Base-by-base conservation (phyloP, 2,888 invertebrate genomes). In the Willowsia nigromaculata region DNA sequence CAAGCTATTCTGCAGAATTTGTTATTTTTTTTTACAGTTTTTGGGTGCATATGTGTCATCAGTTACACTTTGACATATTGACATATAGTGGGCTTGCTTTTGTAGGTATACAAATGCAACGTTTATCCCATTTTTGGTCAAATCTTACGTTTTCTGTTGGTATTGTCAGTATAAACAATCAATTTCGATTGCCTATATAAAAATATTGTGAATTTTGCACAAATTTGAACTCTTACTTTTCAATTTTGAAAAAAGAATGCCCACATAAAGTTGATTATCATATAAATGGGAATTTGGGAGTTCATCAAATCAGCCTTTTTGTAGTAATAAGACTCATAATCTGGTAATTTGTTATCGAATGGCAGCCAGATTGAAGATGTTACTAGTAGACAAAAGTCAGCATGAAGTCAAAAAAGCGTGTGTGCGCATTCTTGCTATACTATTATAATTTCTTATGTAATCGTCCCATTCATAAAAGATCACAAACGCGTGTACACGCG, bases 201-300 rank as follows among this genome's bases (percentile, higher is more conserved):
- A 50, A 78, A 78, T 47, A 47, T 56, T 18, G n/a, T n/a, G 25
- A 56, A n/a, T n/a, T 5, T 37, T 33, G n/a, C 18, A n/a, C 37
- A 71, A 40, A 40, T 71, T 22, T 37, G 68, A 15, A 65, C 33
- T 22, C 40, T 71, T n/a, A 2, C 43, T 1, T 15, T 18, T 50
- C 30, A 27, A 22, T 50, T 0, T 27, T 76, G 47, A 43, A 25
- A 43, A 43, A 59, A 59, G 3, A 62, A 80, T 56, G 43, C 30
- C 37, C 33, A 53, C 37, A 53, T 27, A n/a, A 43, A 11, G 37
- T 43, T 83, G 82, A 83, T 83, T 83, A 83, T 22, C 83, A 83
- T 83, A 83, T 71, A 83, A 71, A 83, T 83, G 71, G 68, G 83
- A 50, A 50, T 83, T 83, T 59, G 83, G 83, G 40, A 71, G 50